These are phyloP conservation scores for Paelopatides confundens DNA, from an alignment of 53 echinoderm and acorn worm species.

Conservation along the genomic window DNA sequence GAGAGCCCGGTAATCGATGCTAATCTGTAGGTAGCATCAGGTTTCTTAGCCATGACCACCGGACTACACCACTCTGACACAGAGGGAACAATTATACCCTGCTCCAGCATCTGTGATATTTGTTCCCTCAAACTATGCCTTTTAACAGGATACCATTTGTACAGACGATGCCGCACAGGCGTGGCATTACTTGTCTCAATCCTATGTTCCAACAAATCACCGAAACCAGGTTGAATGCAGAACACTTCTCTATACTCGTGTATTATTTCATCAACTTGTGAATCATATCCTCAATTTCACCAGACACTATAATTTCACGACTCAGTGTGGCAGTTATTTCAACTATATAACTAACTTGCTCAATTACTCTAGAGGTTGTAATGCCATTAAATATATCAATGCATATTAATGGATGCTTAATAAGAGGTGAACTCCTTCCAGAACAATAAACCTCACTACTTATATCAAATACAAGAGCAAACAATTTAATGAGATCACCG, in stretches of 20 bases:
- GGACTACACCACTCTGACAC: slow-evolving; percentile 17
- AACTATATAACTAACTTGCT: no score
- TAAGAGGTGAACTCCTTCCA: background rate
- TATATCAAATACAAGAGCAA: slow-evolving; percentile 6
- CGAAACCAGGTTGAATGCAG: background rate
- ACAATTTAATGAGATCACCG: background rate
- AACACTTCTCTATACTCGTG: background rate
- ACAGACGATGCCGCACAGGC: background rate
- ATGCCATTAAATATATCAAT: background rate
- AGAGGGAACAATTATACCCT: background rate
- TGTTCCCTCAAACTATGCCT: slow-evolving; percentile 3
- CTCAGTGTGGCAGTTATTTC: no score
- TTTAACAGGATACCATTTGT: slow-evolving; percentile 6
- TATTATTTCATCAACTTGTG: background rate
- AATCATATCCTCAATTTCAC: background rate
- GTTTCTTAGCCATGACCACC: slow-evolving; percentile 23
- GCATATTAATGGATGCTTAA: slow-evolving; percentile 17
- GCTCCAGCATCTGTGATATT: slow-evolving; percentile 3
- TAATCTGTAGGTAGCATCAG: background rate
- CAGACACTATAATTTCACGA: background rate
- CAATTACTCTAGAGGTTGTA: no score
- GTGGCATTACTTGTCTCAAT: background rate
- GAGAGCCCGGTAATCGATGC: slow-evolving; percentile 17
- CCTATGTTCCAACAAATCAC: background rate
- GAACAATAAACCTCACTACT: background rate